phyloP scores from a whole-genome alignment of 2,797 vertebrate species.

The Botia kubotai region DNA sequence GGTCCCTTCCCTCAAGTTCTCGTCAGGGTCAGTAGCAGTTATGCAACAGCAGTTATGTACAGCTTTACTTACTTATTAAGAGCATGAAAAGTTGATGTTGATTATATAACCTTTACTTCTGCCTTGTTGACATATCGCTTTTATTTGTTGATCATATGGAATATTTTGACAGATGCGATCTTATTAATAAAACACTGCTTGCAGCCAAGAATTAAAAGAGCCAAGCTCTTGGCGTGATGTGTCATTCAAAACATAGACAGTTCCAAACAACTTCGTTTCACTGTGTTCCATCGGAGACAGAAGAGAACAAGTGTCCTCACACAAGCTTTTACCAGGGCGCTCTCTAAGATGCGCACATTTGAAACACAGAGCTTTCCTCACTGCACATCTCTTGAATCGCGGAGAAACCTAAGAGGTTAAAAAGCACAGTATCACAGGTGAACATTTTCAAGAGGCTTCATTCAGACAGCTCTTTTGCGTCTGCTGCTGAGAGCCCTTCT shows the following conservation, averaged over 20 bases:
- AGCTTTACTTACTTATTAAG: conserved; percentile 6
- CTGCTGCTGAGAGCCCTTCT: conserved; percentile 48
- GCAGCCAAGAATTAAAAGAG: conserved; percentile 8
- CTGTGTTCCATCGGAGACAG: conserved; percentile 28
- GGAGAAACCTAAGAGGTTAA: conserved; percentile 48
- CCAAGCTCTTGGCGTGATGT: background rate
- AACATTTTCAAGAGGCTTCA: conserved; percentile 51
- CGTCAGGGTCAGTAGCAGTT: conserved; percentile 89
- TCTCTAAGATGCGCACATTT: conserved; percentile 2
- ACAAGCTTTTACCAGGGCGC: conserved; percentile 31
- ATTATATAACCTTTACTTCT: background rate
- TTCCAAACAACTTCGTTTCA: conserved; percentile 13
- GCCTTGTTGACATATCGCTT: background rate
- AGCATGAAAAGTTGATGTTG: background rate
- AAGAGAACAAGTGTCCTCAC: conserved; percentile 46
- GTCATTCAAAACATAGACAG: conserved; percentile 10
- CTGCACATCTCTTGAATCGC: conserved; percentile 39
- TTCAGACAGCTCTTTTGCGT: conserved; percentile 51
- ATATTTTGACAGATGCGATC: conserved; percentile 14
- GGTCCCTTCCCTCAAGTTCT: conserved; percentile 98
- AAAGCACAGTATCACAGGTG: conserved; percentile 49
- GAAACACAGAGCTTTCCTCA: conserved; percentile 28
- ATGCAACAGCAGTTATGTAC: background rate
- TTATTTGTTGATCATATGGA: background rate
- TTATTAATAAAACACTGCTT: conserved; percentile 26